These are phyloP conservation scores for Aphyosemion australe DNA, from an alignment of 2,113 vertebrate genomes.

Conservation along the genomic window DNA sequence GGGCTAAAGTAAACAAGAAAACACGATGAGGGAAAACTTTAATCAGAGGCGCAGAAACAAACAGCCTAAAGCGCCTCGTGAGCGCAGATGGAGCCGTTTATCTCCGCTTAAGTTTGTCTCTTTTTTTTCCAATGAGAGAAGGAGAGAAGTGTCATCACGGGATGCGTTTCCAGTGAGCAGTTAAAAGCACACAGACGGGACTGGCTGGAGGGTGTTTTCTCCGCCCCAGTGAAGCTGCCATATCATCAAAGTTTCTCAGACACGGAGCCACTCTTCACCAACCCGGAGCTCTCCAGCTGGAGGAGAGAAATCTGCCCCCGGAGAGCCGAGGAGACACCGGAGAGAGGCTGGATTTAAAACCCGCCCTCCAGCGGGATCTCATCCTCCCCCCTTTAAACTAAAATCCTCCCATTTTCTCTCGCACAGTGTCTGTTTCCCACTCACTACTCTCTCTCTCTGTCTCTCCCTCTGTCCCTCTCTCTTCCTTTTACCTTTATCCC, in stretches of 20 bases:
- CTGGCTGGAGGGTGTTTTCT: background rate
- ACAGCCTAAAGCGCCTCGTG: no score
- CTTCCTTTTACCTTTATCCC: conserved; percentile 71
- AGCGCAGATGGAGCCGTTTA: no score
- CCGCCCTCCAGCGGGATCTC: conserved; percentile 81
- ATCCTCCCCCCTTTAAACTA: conserved; percentile 55
- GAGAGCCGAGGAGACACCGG: conserved; percentile 71
- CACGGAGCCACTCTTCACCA: conserved; percentile 30
- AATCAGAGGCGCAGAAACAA: background rate
- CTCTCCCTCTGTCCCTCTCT: conserved; percentile 24
- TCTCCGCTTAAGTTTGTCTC: no score
- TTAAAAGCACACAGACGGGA: no score
- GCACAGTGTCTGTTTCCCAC: conserved; percentile 52
- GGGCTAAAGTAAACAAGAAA: background rate
- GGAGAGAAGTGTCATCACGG: no score
- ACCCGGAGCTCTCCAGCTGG: conserved; percentile 61
- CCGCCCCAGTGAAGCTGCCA: conserved; percentile 18
- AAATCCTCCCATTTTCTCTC: conserved; percentile 79
- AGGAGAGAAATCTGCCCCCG: conserved; percentile 68
- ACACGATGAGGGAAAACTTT: background rate
- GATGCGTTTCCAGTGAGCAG: no score
- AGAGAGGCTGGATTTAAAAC: conserved; percentile 80
- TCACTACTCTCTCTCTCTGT: conserved; percentile 14
- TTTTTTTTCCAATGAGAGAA: no score
- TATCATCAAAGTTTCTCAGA: conserved; percentile 70